Base-by-base conservation (phyloP, 2,797 vertebrate species). In the Ibycter americanus region DNA sequence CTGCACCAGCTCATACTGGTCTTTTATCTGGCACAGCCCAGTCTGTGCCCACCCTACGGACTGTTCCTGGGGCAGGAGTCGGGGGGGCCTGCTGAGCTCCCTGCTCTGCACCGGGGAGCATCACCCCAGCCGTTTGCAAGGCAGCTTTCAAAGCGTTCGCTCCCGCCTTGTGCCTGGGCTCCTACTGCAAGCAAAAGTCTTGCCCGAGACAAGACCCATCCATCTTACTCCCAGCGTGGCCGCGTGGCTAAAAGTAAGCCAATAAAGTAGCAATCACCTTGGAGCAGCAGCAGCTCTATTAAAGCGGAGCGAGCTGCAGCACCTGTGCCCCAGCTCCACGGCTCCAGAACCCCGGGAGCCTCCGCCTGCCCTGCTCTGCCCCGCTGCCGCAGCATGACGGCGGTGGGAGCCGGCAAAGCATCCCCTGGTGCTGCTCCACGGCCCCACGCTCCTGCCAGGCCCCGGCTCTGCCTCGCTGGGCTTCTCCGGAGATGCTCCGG, bases 251-350 rank as follows among this genome's bases (percentile, higher is more conserved):
- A 97, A 97, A 95, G 94, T 72, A 76, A 94, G 36, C 92, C 92
- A 96, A 95, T 92, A 94, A 96, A 94, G 95, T 44, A 90, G 91
- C 83, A 89, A 90, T 87, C 73, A 40, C 86, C 96, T 87, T 36
- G 55, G 80, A 91, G 90, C 59, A 76, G 90, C 91, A 52, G 90
- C 82, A 78, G 91, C 70, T 86, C 93, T n/a, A 56, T 90, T 52
- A 92, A 49, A 65, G 47, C 38, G 0, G 15, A 62, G 62, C 2
- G 32, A 93, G 65, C 65, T 51, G 67, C 1, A 1, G 72, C 90
- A 94, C 81, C 91, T 96, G 88, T 21, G 78, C 34, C 90, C 88
- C 47, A 0, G 61, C 74, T 38, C 83, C 8, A 2, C 0, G 9
- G 62, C 6, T 58, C n/a, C 73, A 14, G 49, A 61, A 21, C 47